Evolutionary conservation across 1,140 invertebrate species (phyloP), one percentile per base, ranked within the genome.

Genomic region (Protaetia brevitarsis): DNA sequence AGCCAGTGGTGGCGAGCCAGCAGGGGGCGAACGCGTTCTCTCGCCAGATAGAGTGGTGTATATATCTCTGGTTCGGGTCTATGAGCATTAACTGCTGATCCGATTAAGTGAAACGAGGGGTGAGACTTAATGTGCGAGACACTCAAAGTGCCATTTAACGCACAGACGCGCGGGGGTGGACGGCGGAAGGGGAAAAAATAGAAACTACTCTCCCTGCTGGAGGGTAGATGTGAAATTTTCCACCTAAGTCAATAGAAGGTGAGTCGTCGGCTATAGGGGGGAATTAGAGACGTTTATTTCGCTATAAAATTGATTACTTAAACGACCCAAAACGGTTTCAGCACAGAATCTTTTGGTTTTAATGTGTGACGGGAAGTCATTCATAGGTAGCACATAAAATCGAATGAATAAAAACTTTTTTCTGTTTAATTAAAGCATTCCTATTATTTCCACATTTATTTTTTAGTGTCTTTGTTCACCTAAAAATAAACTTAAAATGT

Each of bases 11-110:
- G 31, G 31, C 41, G 13, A 10, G 13, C 6, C 16, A 23, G 16
- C 26, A 51, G 41, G 41, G 41, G 41, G 41, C 16, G 64, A 26
- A 21, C 16, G 45, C 51, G 63, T 6, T 3, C 41, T 19, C 23
- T n/a, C 10, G 34, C 63, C 23, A 59, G 45, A 51, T 51, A 51
- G 59, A 60, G 64, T 51, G 64, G 64, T 60, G n/a, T n/a, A n/a
- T n/a, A n/a, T n/a, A 66, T 66, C 64, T 66, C 59, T 57, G 51
- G 34, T 66, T 66, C 59, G 64, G 64, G 30, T 66, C 64, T 60
- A 66, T 60, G 56, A 66, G 64, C 64, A 65, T 65, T 65, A 67
- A 62, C 68, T 65, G 65, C 66, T 69, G 68, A 69, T 69, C 66
- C 68, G 68, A 69, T 69, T 69, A 67, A 51, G 41, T 51, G 41